phyloP scores from a whole-genome alignment of 2,888 invertebrate genomes.

The Apamea crenata region DNA sequence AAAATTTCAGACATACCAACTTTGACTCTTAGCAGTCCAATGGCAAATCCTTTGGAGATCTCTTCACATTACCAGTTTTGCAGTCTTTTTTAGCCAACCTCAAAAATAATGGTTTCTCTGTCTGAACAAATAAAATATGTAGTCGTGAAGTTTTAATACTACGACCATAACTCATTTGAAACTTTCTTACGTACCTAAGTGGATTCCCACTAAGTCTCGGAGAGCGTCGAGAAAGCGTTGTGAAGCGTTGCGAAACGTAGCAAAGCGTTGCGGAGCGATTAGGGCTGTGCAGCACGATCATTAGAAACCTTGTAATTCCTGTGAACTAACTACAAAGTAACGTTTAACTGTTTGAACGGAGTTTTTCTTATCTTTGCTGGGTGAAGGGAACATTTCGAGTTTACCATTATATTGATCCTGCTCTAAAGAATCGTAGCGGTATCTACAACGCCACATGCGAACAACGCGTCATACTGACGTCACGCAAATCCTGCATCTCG shows the following conservation, averaged over 20 bases:
- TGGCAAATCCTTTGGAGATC: background rate
- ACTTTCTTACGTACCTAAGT: slow-evolving; percentile 33
- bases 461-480: too few species aligned
- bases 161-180: slow-evolving; percentile 40
- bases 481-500: too few species aligned
- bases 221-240: slow-evolving; percentile 15
- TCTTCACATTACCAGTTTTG: background rate
- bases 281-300: slow-evolving; percentile 19
- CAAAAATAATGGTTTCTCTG: background rate
- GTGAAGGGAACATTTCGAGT: background rate
- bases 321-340: slow-evolving; percentile 23
- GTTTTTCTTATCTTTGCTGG: slow-evolving; percentile 18
- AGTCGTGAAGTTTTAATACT: slow-evolving; percentile 31
- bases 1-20: background rate
- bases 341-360: slow-evolving; percentile 9
- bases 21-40: background rate
- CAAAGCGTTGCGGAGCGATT: slow-evolving; percentile 23
- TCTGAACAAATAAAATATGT: background rate
- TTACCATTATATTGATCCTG: too few species aligned
- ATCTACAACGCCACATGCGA: too few species aligned
- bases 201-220: slow-evolving; percentile 24
- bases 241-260: background rate
- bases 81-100: background rate
- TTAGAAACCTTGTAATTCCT: slow-evolving; percentile 43
- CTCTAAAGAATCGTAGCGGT: too few species aligned